These are phyloP conservation scores for Patagioenas fasciata DNA, from an alignment of 2,113 vertebrate species.

Conservation along the genomic window DNA sequence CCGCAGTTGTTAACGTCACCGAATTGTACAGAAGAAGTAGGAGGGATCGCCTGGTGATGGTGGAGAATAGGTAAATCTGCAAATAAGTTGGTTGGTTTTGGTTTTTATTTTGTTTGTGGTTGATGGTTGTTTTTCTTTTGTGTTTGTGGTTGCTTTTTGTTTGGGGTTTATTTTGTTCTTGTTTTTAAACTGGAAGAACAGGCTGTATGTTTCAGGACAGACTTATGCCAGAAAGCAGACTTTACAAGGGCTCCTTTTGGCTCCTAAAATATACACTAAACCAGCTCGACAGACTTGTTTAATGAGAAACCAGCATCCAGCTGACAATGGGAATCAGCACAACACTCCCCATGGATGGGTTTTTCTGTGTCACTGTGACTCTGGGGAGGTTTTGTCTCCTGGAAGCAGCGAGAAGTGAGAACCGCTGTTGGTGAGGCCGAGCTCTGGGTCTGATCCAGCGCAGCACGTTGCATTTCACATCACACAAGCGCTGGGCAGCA, in stretches of 20 bases:
- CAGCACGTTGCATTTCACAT: fast-evolving
- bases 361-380: neutral
- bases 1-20: neutral
- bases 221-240: neutral
- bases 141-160: too few species aligned
- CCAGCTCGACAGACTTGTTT: neutral
- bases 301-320: neutral
- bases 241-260: neutral
- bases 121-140: neutral
- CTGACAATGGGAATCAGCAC: neutral
- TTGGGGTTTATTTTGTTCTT: neutral
- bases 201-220: neutral
- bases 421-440: neutral
- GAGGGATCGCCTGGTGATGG: neutral
- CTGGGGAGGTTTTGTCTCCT: neutral
- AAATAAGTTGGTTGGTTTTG: neutral
- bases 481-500: neutral
- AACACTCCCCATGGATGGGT: fast-evolving
- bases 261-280: neutral
- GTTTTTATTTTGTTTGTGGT: neutral
- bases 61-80: neutral
- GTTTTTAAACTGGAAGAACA: neutral
- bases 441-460: neutral
- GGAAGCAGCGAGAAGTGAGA: neutral
- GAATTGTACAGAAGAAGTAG: neutral